Percentiles rank a stretch among this genome's conserved stretches.
Evolutionary conservation across 2,797 vertebrate genomes (phyloP).

Genomic region (Caiman crocodilus): DNA sequence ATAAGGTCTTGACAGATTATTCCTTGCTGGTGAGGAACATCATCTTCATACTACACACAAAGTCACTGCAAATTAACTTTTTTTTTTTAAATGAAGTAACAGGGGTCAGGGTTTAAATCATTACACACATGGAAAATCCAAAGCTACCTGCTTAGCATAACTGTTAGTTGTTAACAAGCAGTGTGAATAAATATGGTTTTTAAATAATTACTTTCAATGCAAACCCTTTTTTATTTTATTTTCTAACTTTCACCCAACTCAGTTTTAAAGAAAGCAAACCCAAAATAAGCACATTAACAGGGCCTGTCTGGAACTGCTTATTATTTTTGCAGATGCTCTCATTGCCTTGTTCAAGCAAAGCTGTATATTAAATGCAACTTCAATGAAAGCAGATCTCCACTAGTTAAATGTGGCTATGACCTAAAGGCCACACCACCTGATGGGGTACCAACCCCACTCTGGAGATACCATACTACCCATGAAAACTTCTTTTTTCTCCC

Average conservation of each 20-base stretch:
- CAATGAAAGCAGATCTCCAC: not conserved
- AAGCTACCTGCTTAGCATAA: constrained; percentile 12
- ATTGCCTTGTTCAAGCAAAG: not conserved
- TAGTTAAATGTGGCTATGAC: not conserved
- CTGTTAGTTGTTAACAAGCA: not conserved
- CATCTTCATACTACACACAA: not conserved
- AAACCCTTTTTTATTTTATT: not conserved
- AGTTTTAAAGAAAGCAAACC: constrained; percentile 17
- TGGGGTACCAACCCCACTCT: not conserved
- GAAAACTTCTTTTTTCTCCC: not conserved
- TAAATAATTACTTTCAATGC: not conserved
- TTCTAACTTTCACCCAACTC: constrained; percentile 10
- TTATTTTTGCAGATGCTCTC: not conserved
- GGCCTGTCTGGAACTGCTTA: not conserved
- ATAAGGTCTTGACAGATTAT: constrained; percentile 22
- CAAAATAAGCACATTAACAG: not conserved
- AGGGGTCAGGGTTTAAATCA: not conserved
- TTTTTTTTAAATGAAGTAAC: not conserved
- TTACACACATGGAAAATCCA: constrained; percentile 24
- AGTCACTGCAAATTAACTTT: not conserved
- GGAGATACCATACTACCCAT: not conserved
- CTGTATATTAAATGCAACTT: not conserved
- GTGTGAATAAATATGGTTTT: constrained; percentile 11
- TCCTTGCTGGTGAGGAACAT: not conserved
- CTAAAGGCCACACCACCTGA: not conserved